phyloP scores from a whole-genome alignment of 1,140 invertebrate species.

The Eriosoma lanigerum region DNA sequence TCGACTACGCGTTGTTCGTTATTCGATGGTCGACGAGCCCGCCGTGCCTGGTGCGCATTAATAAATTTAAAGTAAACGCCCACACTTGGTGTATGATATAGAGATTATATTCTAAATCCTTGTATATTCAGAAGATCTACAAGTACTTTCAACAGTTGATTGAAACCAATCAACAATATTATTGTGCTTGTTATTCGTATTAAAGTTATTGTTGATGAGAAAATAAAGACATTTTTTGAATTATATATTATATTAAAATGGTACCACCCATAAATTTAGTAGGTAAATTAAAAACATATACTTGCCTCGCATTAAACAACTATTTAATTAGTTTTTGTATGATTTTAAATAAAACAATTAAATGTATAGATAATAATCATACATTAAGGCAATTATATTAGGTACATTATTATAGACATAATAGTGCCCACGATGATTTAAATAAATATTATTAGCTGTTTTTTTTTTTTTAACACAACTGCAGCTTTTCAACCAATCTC shows the following conservation, averaged over 20 bases:
- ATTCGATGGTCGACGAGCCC: not conserved
- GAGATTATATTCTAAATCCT: not conserved
- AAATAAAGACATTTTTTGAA: not conserved
- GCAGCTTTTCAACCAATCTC: too few relatives aligned
- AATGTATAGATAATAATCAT: too few relatives aligned
- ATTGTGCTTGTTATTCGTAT: not conserved
- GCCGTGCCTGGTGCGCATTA: not conserved
- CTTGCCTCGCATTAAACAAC: not conserved
- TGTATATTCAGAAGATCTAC: not conserved
- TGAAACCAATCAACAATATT: slow-evolving; percentile 6
- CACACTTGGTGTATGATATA: not conserved
- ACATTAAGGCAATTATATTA: too few relatives aligned
- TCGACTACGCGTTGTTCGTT: not conserved
- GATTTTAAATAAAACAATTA: slow-evolving; percentile 40
- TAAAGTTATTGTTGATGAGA: not conserved
- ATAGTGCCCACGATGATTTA: too few relatives aligned
- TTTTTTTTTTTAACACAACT: too few relatives aligned
- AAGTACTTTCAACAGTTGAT: not conserved
- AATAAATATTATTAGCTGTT: too few relatives aligned
- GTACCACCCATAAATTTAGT: slow-evolving; percentile 18
- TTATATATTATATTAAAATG: not conserved
- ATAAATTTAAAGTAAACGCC: slow-evolving; percentile 33
- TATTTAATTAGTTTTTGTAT: slow-evolving; percentile 29
- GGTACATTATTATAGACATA: too few relatives aligned
- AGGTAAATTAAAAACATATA: slow-evolving; percentile 5